Percentiles rank a stretch among this genome's conserved stretches.
Conservation (phyloP, 2,797 vertebrate genomes). For the Halcyon chelicuti region DNA sequence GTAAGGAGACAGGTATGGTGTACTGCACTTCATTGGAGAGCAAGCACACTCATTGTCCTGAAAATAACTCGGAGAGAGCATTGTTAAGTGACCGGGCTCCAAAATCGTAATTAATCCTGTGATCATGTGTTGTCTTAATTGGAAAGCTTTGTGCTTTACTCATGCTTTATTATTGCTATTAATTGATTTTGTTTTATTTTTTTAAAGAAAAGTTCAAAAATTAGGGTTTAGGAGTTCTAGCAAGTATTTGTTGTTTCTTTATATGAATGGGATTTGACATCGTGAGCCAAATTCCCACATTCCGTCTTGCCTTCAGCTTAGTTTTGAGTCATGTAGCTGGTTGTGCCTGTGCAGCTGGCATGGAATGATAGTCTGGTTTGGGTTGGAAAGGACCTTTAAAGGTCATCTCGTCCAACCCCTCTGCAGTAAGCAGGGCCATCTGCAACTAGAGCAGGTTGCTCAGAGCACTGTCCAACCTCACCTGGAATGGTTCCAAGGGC, state of each 20-base stretch:
- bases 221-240: neutral
- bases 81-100: neutral
- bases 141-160: neutral
- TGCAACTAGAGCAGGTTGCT: neutral
- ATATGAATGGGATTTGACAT: neutral
- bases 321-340: neutral
- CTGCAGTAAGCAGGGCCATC: neutral
- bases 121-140: neutral
- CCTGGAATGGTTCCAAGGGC: neutral
- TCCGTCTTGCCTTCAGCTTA: fast-evolving
- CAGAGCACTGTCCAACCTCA: neutral
- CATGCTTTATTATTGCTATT: neutral
- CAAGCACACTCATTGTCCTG: neutral
- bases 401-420: neutral
- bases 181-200: neutral
- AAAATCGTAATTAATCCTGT: neutral
- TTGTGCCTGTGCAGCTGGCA: neutral
- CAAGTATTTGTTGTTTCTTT: neutral
- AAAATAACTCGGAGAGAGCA: neutral
- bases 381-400: neutral
- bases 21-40: neutral
- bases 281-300: neutral
- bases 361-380: neutral
- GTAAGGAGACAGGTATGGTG: conserved; percentile 74
- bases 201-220: neutral